Conservation (phyloP, 2,113 vertebrate genomes). For the Eurystomus gularis region DNA sequence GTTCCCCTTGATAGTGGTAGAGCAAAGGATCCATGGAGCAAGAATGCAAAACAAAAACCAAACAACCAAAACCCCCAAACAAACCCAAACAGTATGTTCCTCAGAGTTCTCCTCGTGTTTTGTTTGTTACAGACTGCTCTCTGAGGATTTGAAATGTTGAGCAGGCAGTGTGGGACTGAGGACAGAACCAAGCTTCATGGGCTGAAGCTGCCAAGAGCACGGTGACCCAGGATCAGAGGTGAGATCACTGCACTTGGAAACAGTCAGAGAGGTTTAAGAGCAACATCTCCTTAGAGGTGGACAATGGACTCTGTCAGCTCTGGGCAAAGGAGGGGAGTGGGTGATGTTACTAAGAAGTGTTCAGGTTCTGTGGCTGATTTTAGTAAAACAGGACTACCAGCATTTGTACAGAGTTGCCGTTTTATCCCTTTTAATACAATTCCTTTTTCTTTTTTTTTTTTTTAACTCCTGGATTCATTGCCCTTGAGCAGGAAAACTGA, state of each 20-base stretch:
- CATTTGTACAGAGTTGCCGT: not conserved
- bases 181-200: not conserved
- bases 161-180: not conserved
- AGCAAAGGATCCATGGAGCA: not conserved
- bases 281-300: not conserved
- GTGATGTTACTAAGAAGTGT: not conserved
- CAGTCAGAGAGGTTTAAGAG: not conserved
- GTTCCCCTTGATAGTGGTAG: not conserved
- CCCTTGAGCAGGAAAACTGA: conserved; percentile 37
- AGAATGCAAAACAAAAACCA: not conserved
- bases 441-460: conserved; percentile 34
- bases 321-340: not conserved
- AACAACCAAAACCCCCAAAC: not conserved
- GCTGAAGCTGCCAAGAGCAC: not conserved
- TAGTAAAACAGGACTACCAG: not conserved
- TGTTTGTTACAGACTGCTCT: not conserved
- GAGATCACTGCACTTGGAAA: not conserved
- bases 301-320: not conserved
- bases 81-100: not conserved
- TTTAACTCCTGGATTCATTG: not conserved
- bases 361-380: not conserved
- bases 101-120: not conserved
- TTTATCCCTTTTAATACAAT: not conserved
- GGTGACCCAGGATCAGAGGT: not conserved
- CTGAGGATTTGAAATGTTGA: not conserved